These are phyloP conservation scores for Telenomus remus DNA, from an alignment of 1,140 invertebrate genomes.

Conservation along the genomic window DNA sequence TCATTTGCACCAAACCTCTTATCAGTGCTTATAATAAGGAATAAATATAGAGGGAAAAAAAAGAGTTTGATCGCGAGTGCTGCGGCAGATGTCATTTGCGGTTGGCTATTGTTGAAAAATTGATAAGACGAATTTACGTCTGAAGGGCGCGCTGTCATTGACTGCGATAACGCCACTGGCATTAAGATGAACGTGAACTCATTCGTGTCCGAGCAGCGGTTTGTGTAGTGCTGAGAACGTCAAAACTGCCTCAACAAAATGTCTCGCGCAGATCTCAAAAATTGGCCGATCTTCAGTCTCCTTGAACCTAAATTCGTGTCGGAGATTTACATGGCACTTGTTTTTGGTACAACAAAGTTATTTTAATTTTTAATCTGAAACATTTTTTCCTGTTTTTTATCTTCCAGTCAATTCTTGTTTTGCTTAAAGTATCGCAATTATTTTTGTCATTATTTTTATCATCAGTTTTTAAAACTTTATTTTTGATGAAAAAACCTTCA, in stretches of 20 bases:
- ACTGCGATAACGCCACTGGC: constrained; percentile 18
- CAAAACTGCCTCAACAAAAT: constrained; percentile 35
- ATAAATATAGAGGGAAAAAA: no score
- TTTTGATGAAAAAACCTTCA: no score
- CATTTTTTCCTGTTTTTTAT: constrained; percentile 9
- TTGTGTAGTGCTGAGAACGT: constrained; percentile 33
- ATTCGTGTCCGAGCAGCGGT: constrained; percentile 17
- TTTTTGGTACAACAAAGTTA: constrained; percentile 75
- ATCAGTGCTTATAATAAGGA: no score
- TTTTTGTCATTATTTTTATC: no score
- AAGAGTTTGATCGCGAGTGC: neutral
- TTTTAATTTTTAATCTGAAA: no score
- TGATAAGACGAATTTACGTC: constrained; percentile 16
- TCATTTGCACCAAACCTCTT: no score
- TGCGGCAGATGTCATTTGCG: neutral
- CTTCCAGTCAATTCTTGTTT: constrained; percentile 5
- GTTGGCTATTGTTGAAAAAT: constrained; percentile 23
- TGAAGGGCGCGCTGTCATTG: neutral
- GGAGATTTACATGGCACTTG: constrained; percentile 77
- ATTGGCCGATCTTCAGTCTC: constrained; percentile 80
- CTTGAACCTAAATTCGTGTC: constrained; percentile 76
- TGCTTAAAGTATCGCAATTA: neutral
- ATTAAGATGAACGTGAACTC: constrained; percentile 43
- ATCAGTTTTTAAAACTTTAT: no score
- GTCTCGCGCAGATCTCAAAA: constrained; percentile 73